Evolutionary conservation across 2,797 vertebrate genomes (phyloP), one percentile per base, ranked within the genome.

Genomic region (Danio choprae): DNA sequence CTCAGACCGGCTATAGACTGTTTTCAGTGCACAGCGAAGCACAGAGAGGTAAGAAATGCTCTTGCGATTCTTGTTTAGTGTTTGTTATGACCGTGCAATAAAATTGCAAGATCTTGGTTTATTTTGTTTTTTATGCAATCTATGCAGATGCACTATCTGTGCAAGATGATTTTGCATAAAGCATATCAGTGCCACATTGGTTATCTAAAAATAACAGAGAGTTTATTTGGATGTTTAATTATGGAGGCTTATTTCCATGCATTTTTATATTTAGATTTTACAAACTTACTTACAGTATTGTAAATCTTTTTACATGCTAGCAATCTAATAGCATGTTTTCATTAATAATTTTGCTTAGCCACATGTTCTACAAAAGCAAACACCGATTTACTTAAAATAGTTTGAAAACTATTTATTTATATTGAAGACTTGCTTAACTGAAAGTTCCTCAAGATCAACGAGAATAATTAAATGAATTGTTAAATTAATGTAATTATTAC

Each of bases 1-100:
- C 88, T 93, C 58, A 89, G 90, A 87, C 91, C 83, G 20, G 86
- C 90, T 1, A 88, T 91, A 77, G 83, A 90, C 59, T 94, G 84
- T 83, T 6, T 94, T 71, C 88, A 92, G 82, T 90, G 87, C 79
- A 84, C 91, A 78, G 88, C 90, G 11, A 89, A 83, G 13, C 79
- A 44, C 0, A 89, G 71, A 68, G 90, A 92, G 92, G 94, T 95
- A 85, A 93, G 43, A 20, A 9, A 15, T 43, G 59, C 1, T 50
- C 29, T 11, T 5, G 12, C 1, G 12, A 16, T 68, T 59, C 4
- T 7, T 60, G 12, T 60, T 41, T 59, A n/a, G 22, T 2, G 5
- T 20, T 5, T 53, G 1, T 59, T 59, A 38, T 38, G 58, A 40
- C 36, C 18, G 8, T 53, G 48, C 67, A 20, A 0, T 70, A 53